Base-by-base conservation (phyloP, 2,797 vertebrate genomes). In the Amblyraja radiata region DNA sequence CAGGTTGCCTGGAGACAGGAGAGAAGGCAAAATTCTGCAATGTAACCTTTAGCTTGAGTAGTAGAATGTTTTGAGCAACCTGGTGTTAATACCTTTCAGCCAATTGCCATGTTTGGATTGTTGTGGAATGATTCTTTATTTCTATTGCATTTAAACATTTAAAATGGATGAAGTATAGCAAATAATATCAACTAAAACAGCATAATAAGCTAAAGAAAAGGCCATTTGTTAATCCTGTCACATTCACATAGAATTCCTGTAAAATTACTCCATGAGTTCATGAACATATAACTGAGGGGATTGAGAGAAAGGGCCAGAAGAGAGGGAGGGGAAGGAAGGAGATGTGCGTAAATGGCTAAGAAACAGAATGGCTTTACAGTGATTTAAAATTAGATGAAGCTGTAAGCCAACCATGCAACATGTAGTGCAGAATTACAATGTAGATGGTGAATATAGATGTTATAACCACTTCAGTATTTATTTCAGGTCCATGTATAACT, bases 1-100 rank as follows among this genome's bases (percentile, higher is more conserved):
- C 58, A 39, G 68, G 94, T 94, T 95, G 95, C 94, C 94, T 93
- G 94, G 95, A 95, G 95, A 95, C 94, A 74, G 93, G 95, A 94
- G 83, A 76, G 13, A 91, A 90, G 90, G 93, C 94, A 73, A 11
- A 94, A 88, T 68, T 46, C 73, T 91, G 46, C 90, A 91, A 91
- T 28, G 71, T 74, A 91, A 91, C 90, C 90, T 91, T 73, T 74
- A 91, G 90, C 68, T 74, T 36, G 18, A 91, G 68, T 91, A 36
- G 36, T 74, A 65, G 14, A 86, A 32, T 86, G 61, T n/a, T 68
- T 61, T 61, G 32, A 83, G 28, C 14, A 90, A 65, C 1, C n/a
- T 63, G 63, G 28, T 63, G 25, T 14, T 61, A 86, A 65, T 86
- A 61, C 25, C 65, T 90, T 16, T 90, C n/a, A 91, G 39, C 23